Conservation (phyloP, 2,888 invertebrate genomes). For the Macropis europaea region DNA sequence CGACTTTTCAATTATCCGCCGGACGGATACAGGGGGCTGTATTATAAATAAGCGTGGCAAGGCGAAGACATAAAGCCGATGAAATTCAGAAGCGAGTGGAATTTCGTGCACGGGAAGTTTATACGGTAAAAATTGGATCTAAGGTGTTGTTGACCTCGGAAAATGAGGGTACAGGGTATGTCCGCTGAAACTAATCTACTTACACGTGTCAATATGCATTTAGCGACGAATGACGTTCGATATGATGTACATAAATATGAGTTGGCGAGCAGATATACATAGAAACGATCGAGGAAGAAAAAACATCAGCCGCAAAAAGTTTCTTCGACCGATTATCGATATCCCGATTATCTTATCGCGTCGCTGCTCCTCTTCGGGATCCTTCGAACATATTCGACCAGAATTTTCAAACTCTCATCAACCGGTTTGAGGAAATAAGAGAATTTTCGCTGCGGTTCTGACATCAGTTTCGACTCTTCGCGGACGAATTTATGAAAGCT, state of each 20-base stretch:
- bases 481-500: no score
- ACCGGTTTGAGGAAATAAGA: no score
- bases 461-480: no score
- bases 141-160: slow-evolving; percentile 26
- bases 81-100: neutral
- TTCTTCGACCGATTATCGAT: neutral
- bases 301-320: neutral
- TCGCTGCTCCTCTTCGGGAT: neutral
- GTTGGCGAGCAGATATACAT: neutral
- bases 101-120: neutral
- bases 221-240: neutral
- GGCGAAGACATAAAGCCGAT: neutral
- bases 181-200: slow-evolving; percentile 26
- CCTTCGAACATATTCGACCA: no score
- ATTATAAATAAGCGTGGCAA: neutral
- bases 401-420: no score
- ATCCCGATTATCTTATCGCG: neutral
- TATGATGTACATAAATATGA: neutral
- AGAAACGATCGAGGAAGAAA: slow-evolving; percentile 6
- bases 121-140: slow-evolving; percentile 4
- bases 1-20: slow-evolving; percentile 7
- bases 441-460: no score
- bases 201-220: slow-evolving; percentile 41
- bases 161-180: neutral
- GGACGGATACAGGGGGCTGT: neutral